Conservation (phyloP, 2,888 invertebrate species). For the Platycnemis pennipes region DNA sequence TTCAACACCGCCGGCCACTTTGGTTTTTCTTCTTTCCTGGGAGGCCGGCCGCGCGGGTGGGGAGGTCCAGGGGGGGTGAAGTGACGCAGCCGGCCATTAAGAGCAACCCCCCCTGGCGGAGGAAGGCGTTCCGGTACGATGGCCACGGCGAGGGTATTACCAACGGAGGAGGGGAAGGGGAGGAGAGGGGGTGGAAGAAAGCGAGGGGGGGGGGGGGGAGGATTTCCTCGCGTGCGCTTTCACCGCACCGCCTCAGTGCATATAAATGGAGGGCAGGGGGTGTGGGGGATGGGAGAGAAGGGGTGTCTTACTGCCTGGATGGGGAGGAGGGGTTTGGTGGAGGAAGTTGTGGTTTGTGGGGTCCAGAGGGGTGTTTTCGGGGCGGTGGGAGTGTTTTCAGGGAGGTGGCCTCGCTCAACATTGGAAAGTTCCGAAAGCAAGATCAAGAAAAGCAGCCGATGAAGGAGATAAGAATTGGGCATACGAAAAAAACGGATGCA, state of each 20-base stretch:
- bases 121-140: not conserved
- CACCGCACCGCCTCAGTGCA: not conserved
- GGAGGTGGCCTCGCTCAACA: no score
- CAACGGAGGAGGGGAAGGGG: not conserved
- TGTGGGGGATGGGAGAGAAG: no score
- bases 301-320: no score
- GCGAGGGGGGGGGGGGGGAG: not conserved
- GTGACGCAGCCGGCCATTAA: not conserved
- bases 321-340: not conserved
- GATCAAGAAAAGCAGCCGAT: not conserved
- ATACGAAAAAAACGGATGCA: not conserved
- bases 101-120: no score
- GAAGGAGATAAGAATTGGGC: not conserved
- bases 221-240: not conserved
- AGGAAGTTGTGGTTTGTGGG: not conserved
- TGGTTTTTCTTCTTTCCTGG: no score
- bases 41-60: not conserved
- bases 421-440: not conserved
- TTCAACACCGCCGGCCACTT: no score
- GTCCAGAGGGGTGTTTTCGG: no score
- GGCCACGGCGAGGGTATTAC: slow-evolving; percentile 8
- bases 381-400: not conserved
- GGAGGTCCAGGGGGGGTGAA: not conserved
- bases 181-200: not conserved
- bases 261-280: no score